Base-by-base conservation (phyloP, 2,797 vertebrate genomes). In the Acanthiza pusilla region DNA sequence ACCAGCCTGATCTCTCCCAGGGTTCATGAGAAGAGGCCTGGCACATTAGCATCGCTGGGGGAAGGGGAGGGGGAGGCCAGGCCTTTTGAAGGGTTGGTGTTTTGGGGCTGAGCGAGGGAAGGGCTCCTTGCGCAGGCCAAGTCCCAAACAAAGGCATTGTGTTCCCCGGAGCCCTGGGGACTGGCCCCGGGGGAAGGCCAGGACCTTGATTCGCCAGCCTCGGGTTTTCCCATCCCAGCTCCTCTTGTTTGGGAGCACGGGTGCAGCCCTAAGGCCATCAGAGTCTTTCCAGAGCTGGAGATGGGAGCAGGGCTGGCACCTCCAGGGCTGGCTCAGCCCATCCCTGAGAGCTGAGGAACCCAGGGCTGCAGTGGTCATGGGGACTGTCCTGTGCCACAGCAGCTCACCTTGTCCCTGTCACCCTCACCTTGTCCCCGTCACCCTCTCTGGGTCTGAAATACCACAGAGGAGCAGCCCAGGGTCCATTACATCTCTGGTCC, bases 1-100 rank as follows among this genome's bases (percentile, higher is more conserved):
- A 62, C 62, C 66, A 70, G 94, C 25, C 93, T 3, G 47, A 63
- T 83, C 82, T 91, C 95, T 91, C 85, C 85, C 94, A 87, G 92
- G 93, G 92, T 89, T 95, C 89, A 85, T 78, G 91, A 78, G 96
- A 94, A 94, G 94, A 88, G 73, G 58, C 48, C 92, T 89, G 94
- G 88, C 84, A 60, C 90, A 91, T 94, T 89, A 94, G 84, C 91
- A 43, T 88, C 0, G 83, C 94, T 81, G 94, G 72, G 94, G 82
- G 88, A 84, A 76, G 62, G 63, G 91, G 85, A 83, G 89, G 80
- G 71, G 78, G 81, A 15, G 67, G 20, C 23, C 89, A 13, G 74
- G 43, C 77, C 60, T 89, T 89, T 88, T 73, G 86, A 93, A 94
- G 92, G 84, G 86, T 66, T 86, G 83, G 62, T 63, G 88, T 55